A percentile compares a stretch with the other conserved stretches of the same genome.
Conservation (phyloP, 2,888 invertebrate species). For the Papilio demoleus region DNA sequence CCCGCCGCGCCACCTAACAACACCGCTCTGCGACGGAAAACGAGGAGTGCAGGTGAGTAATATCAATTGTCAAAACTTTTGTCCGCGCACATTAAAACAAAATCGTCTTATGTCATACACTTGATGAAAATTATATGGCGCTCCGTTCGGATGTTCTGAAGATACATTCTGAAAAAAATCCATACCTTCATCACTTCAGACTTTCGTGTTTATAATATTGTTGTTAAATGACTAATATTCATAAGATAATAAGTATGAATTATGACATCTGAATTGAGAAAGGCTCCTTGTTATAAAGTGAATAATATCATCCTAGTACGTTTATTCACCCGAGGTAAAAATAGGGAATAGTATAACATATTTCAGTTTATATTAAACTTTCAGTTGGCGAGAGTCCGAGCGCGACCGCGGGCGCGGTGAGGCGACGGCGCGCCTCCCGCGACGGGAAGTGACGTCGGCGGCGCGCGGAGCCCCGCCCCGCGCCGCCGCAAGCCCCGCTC, state of each 20-base stretch:
- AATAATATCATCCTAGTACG: too few species aligned
- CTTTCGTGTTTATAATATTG: too few species aligned
- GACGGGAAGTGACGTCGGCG: constrained; percentile 90
- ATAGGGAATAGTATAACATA: neutral
- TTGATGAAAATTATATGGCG: too few species aligned
- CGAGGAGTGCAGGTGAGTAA: constrained; percentile 87
- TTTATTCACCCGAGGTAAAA: neutral
- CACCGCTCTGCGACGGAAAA: constrained; percentile 82
- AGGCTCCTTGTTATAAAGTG: too few species aligned
- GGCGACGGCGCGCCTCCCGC: constrained; percentile 87
- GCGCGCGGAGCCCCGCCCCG: constrained; percentile 77
- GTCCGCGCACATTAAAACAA: neutral
- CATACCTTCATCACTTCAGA: too few species aligned
- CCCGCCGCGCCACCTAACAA: constrained; percentile 52
- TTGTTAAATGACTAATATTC: too few species aligned
- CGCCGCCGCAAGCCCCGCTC: constrained; percentile 47
- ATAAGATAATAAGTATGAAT: too few species aligned
- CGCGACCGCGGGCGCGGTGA: constrained; percentile 61
- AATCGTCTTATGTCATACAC: too few species aligned
- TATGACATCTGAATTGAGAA: constrained; percentile 45
- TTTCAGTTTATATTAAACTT: too few species aligned
- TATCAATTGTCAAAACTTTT: neutral
- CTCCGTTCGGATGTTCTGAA: too few species aligned
- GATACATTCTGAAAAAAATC: too few species aligned
- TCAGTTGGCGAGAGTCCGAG: constrained; percentile 67